Evolutionary conservation across 2,113 vertebrate genomes (phyloP).

Genomic region (Oenanthe oenanthe): DNA sequence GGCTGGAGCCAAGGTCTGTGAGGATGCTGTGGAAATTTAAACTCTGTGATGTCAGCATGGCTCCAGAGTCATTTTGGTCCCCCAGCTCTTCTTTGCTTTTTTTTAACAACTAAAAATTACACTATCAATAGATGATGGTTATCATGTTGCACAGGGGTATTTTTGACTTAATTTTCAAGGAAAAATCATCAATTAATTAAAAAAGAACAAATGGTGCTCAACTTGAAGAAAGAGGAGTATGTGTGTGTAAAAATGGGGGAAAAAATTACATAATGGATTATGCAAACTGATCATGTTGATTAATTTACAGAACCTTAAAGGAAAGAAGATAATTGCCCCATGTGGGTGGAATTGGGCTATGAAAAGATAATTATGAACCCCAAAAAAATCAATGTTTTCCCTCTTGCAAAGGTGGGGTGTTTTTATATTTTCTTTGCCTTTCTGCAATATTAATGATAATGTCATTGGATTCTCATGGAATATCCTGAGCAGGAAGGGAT

Average conservation of each 20-base stretch:
- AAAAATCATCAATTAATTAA: background rate
- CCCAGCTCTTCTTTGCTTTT: background rate
- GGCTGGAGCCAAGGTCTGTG: background rate
- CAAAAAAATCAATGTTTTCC: background rate
- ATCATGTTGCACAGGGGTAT: background rate
- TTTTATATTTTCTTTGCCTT: background rate
- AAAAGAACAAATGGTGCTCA: background rate
- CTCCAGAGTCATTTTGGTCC: background rate
- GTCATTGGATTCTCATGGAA: background rate
- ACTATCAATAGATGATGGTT: background rate
- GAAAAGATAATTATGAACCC: background rate
- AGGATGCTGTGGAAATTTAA: background rate
- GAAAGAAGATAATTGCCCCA: background rate
- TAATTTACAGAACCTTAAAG: background rate
- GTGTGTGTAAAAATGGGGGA: background rate
- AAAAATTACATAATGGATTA: background rate
- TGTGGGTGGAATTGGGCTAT: background rate
- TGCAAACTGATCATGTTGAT: background rate
- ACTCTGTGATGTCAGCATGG: background rate
- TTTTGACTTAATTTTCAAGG: background rate
- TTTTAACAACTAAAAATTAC: background rate
- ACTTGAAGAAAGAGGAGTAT: background rate
- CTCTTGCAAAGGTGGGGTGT: background rate
- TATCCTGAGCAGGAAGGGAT: background rate
- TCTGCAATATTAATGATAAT: accelerated